Evolutionary conservation across 2,113 vertebrate species (phyloP).

Genomic region (Takifugu flavidus): DNA sequence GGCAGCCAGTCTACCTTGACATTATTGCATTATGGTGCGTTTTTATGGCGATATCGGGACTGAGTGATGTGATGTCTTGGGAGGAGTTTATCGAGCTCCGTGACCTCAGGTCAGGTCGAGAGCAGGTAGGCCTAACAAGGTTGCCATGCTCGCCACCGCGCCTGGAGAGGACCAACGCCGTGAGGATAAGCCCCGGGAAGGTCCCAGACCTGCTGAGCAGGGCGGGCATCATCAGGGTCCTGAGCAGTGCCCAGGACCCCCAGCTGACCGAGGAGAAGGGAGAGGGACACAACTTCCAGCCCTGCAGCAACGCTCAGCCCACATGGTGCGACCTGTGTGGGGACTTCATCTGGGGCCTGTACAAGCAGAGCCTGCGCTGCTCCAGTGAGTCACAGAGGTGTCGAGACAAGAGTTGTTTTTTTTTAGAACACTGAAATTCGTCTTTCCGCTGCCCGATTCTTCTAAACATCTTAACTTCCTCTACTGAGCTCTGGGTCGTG

Average conservation of each 20-base stretch:
- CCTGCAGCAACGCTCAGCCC: conserved; percentile 82
- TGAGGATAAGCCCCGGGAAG: conserved; percentile 82
- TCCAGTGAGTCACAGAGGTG: conserved; percentile 75
- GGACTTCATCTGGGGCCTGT: conserved; percentile 95
- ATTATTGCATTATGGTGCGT: neutral
- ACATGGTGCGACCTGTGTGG: conserved; percentile 97
- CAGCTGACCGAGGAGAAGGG: conserved; percentile 69
- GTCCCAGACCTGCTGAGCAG: conserved; percentile 74
- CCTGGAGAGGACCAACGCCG: conserved; percentile 83
- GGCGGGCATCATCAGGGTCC: conserved; percentile 71
- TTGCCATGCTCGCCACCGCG: conserved; percentile 70
- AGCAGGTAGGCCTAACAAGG: conserved; percentile 48
- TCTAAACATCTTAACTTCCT: too few relatives aligned
- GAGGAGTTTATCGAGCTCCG: conserved; percentile 78
- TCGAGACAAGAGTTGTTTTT: too few relatives aligned
- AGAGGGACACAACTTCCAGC: conserved; percentile 86
- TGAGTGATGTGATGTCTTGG: conserved; percentile 58
- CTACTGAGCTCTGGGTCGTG: neutral
- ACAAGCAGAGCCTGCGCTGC: conserved; percentile 93
- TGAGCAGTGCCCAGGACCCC: conserved; percentile 64
- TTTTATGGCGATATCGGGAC: conserved; percentile 39
- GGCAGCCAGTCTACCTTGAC: too few relatives aligned
- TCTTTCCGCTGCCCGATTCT: too few relatives aligned
- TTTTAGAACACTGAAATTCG: too few relatives aligned
- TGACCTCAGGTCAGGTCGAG: conserved; percentile 55